Evolutionary conservation across 2,888 invertebrate species (phyloP), one percentile per base, ranked within the genome.

Genomic region (Crepidodera aurea): DNA sequence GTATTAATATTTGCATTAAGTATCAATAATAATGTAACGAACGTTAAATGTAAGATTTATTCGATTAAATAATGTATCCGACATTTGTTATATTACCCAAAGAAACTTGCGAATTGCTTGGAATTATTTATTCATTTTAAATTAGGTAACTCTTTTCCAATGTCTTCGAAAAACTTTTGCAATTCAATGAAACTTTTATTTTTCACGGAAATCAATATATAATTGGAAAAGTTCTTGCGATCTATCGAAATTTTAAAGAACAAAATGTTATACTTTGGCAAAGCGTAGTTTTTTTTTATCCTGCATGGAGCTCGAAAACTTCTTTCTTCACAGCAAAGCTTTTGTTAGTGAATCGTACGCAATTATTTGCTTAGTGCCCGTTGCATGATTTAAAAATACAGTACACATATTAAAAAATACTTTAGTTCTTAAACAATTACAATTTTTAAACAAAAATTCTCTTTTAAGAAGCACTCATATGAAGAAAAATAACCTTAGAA

Each of bases 251-350:
- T 34, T n/a, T n/a, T 5, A 34, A 12, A 34, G 34, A 3, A 46
- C 48, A 10, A 42, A 40, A 29, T 55, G 15, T 10, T 44, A 34
- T 55, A 46, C 39, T 44, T 32, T 37, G 34, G 55, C 22, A 55
- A 25, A 6, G 7, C 19, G 7, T n/a, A 29, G 27, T 42, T 5
- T 32, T 55, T 40, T 2, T 5, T 29, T 29, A 8, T 8, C 29
- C 29, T 55, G 46, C 44, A 55, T 22, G 55, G 4, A 15, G 37
- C 46, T 55, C 18, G 13, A 32, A 40, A 40, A 27, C 27, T 53
- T 53, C 39, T 53, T 40, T 16, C 15, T 34, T 3, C 6, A 34
- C 16, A 18, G 29, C 40, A 27, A 15, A 16, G 53, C 53, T 53
- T 53, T 16, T 40, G 53, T 53, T 16, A 22, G 25, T 40, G 27